phyloP scores from a whole-genome alignment of 1,140 invertebrate genomes.

The Steinernema khuongi region DNA sequence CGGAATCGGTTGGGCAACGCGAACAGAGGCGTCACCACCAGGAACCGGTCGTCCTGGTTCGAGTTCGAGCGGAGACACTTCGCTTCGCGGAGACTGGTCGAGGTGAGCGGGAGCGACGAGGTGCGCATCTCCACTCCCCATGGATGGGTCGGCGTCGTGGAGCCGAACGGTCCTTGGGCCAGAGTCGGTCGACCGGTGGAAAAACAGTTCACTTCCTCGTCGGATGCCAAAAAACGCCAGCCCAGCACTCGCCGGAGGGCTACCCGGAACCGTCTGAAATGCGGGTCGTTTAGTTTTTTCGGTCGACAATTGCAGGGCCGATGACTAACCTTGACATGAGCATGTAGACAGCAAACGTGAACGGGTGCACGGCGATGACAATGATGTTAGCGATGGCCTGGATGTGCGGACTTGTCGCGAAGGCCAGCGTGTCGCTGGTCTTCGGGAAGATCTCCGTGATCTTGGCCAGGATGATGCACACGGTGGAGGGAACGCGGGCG shows the following conservation, averaged over 20 bases:
- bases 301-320: too few relatives aligned
- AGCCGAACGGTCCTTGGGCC: neutral
- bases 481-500: conserved; percentile 31
- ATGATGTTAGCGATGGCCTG: conserved; percentile 31
- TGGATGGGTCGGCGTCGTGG: neutral
- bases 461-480: conserved; percentile 25
- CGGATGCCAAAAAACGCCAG: conserved; percentile 29
- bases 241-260: conserved; percentile 28
- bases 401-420: conserved; percentile 30
- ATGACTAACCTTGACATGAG: conserved; percentile 37
- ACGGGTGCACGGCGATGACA: conserved; percentile 34
- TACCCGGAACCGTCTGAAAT: conserved; percentile 32
- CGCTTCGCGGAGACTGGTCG: neutral
- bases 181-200: neutral
- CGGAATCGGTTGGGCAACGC: neutral
- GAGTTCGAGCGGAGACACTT: neutral
- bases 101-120: neutral
- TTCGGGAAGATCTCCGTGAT: conserved; percentile 11
- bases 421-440: conserved; percentile 5
- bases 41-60: neutral
- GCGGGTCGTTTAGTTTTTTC: too few relatives aligned
- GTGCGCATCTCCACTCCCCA: neutral
- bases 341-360: conserved; percentile 38
- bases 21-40: conserved; percentile 3
- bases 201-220: conserved; percentile 27